A percentile compares a stretch with the other conserved stretches of the same genome.
phyloP scores from a whole-genome alignment of 2,797 vertebrate species.

The Melanotaenia maccullochi region DNA sequence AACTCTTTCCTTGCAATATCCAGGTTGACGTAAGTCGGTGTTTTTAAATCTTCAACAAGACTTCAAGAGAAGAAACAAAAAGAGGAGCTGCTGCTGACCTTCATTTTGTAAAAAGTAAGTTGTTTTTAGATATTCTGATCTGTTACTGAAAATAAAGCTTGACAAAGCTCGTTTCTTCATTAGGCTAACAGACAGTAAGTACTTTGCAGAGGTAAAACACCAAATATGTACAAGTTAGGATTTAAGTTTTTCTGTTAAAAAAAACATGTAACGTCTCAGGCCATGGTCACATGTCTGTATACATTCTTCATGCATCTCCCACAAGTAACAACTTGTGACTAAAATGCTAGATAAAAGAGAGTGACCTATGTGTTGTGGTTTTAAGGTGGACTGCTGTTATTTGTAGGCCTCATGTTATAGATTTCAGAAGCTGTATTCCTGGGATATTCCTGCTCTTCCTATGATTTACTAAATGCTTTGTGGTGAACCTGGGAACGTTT shows the following conservation, averaged over 20 bases:
- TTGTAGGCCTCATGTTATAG: background rate
- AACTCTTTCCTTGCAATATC: conserved; percentile 7
- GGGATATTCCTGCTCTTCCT: background rate
- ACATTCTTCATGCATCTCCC: background rate
- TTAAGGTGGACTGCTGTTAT: conserved; percentile 5
- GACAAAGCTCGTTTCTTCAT: background rate
- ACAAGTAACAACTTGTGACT: conserved; percentile 12
- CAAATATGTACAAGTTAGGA: background rate
- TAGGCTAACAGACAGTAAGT: background rate
- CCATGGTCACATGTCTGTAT: background rate
- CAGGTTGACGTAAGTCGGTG: conserved; percentile 2
- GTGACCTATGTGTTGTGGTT: conserved; percentile 1
- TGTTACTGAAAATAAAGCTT: background rate
- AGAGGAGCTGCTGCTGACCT: background rate
- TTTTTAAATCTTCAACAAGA: conserved; percentile 3
- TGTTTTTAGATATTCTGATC: background rate
- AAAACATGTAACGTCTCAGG: background rate
- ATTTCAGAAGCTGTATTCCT: background rate
- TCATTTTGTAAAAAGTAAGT: conserved; percentile 29
- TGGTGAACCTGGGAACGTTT: background rate
- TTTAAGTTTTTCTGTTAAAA: background rate
- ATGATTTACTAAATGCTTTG: background rate
- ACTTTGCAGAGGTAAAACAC: background rate
- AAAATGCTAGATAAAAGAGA: background rate
- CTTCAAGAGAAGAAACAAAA: background rate